Percentiles rank a stretch among this genome's conserved stretches.
Conservation (phyloP, 2,113 vertebrate species). For the Mormyrus iriodes region DNA sequence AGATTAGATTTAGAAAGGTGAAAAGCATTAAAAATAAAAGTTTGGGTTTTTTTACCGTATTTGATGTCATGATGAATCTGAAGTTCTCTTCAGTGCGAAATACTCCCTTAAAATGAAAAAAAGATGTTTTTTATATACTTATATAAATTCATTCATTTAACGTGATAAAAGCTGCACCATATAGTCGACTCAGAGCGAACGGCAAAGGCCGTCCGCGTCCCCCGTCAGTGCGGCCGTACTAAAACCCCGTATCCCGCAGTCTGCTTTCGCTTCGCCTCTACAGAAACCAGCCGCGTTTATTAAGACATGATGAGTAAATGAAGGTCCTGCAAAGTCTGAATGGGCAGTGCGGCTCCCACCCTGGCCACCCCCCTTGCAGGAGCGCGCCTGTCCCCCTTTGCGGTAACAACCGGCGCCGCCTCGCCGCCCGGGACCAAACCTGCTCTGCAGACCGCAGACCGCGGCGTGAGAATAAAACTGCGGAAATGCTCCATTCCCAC, state of each 20-base stretch:
- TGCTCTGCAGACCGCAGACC: background rate
- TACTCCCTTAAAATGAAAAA: background rate
- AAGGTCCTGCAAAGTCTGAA: background rate
- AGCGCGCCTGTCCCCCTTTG: background rate
- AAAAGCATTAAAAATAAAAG: background rate
- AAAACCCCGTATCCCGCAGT: background rate
- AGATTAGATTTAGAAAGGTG: background rate
- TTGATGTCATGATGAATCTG: background rate
- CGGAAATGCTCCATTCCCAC: background rate
- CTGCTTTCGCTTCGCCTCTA: background rate
- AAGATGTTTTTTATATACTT: background rate
- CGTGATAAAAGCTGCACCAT: background rate
- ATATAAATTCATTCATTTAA: background rate
- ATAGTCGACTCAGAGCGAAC: background rate
- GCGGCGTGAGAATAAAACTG: background rate
- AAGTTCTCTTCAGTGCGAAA: background rate
- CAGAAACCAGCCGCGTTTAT: background rate
- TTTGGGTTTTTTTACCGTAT: background rate
- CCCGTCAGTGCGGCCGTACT: background rate
- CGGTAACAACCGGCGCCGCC: background rate
- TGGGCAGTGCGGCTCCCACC: background rate
- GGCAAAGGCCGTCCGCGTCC: background rate
- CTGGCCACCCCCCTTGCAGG: background rate
- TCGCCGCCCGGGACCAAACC: background rate
- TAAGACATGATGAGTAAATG: background rate